Evolutionary conservation across 2,113 vertebrate species (phyloP), one percentile per base, ranked within the genome.

Genomic region (Malurus alboscapulatus): DNA sequence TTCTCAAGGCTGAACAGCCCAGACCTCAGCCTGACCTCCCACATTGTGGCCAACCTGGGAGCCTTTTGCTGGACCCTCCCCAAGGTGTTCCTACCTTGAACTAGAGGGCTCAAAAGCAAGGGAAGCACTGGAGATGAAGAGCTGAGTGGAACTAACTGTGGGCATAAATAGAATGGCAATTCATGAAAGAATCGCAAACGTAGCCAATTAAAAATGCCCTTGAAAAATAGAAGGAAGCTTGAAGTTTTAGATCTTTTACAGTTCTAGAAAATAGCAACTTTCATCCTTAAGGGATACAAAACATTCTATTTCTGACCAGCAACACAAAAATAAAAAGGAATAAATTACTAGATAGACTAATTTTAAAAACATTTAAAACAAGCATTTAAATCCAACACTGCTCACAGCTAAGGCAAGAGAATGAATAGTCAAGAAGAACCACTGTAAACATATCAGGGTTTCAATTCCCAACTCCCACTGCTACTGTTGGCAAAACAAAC

Each of bases 131-230:
- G 9, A 75, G 47, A 42, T 24, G 6, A 81, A 26, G 13, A 5
- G 9, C 21, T 73, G 8, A 66, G 5, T 27, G 21, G 38, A 51
- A 92, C 62, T 14, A 96, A 57, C 9, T 5, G 1, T 10, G 42
- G 73, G 21, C 5, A n/a, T 42, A 34, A 59, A 84, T 40, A 57
- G 5, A 50, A 50, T 24, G 5, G 3, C 11, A 71, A n/a, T 17
- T 3, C 21, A 67, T 4, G 6, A 48, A 45, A 73, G 45, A 80
- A 58, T 29, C 30, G 61, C 12, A 90, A 84, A 84, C 34, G 0
- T 25, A 48, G 2, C 0, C 2, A 17, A 62, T 79, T 58, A 0
- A 2, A 69, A 44, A 38, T 1, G 1, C 0, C 5, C 32, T 83
- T 71, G 9, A 62, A 53, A 59, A 25, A 40, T 21, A 12, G 4